Percentiles rank a stretch among this genome's conserved stretches.
phyloP scores from a whole-genome alignment of 1,140 invertebrate species.

The Neotoxoptera formosana region DNA sequence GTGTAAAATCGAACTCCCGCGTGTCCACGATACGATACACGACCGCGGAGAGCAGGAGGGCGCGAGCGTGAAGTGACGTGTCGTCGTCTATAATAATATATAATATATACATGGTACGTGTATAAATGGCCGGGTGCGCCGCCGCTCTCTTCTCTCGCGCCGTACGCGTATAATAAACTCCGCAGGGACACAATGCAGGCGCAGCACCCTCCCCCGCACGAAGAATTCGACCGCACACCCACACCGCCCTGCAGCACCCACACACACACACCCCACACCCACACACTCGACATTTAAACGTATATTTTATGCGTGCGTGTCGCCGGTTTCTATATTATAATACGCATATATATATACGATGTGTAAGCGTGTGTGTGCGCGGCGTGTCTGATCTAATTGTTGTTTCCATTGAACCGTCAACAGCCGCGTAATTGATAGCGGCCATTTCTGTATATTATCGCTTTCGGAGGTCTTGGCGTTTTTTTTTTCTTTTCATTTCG shows the following conservation, averaged over 20 bases:
- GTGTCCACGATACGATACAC: neutral
- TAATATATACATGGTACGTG: no score
- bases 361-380: neutral
- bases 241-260: no score
- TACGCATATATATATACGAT: neutral
- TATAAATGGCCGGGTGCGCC: neutral
- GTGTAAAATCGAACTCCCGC: neutral
- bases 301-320: neutral
- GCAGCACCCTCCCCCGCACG: neutral
- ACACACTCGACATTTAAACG: neutral
- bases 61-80: constrained; percentile 19
- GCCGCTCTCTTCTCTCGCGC: neutral
- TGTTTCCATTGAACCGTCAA: constrained; percentile 30
- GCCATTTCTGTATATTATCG: constrained; percentile 11
- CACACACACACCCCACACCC: neutral
- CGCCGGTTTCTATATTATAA: neutral
- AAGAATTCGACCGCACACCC: neutral
- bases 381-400: constrained; percentile 31
- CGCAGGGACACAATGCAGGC: neutral
- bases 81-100: neutral
- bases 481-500: neutral
- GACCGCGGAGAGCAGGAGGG: neutral
- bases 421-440: constrained; percentile 22
- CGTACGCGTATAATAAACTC: neutral
- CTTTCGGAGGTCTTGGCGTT: constrained; percentile 1